These are phyloP conservation scores for Paratilapia polleni DNA, from an alignment of 2,113 vertebrate genomes.

Conservation along the genomic window DNA sequence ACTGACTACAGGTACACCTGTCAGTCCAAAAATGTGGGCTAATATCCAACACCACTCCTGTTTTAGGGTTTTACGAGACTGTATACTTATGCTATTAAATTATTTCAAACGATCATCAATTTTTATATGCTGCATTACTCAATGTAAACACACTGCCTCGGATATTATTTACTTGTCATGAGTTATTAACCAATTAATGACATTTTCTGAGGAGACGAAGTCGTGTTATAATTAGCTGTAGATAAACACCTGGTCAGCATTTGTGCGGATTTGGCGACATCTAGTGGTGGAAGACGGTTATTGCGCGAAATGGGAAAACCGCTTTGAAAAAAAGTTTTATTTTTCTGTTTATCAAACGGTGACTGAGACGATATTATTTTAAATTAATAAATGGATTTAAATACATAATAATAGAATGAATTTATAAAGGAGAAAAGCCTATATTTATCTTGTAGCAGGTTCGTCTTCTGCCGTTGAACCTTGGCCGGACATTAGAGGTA, in stretches of 20 bases:
- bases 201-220: not conserved
- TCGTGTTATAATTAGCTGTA: not conserved
- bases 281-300: not conserved
- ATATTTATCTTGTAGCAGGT: not conserved
- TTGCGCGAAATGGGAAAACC: not conserved
- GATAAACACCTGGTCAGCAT: not conserved
- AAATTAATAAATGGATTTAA: no score
- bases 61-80: not conserved
- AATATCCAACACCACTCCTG: not conserved
- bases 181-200: not conserved
- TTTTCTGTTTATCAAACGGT: not conserved
- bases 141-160: accelerated
- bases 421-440: not conserved
- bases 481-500: not conserved
- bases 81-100: not conserved
- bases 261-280: not conserved
- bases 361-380: no score
- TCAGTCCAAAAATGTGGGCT: not conserved
- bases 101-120: not conserved
- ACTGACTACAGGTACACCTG: slow-evolving; percentile 42
- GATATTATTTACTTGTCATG: not conserved
- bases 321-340: not conserved
- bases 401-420: not conserved
- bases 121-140: not conserved
- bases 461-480: not conserved